A percentile compares a stretch with the other conserved stretches of the same genome.
Evolutionary conservation across 1,140 invertebrate species (phyloP).

Genomic region (Camponotus pennsylvanicus): DNA sequence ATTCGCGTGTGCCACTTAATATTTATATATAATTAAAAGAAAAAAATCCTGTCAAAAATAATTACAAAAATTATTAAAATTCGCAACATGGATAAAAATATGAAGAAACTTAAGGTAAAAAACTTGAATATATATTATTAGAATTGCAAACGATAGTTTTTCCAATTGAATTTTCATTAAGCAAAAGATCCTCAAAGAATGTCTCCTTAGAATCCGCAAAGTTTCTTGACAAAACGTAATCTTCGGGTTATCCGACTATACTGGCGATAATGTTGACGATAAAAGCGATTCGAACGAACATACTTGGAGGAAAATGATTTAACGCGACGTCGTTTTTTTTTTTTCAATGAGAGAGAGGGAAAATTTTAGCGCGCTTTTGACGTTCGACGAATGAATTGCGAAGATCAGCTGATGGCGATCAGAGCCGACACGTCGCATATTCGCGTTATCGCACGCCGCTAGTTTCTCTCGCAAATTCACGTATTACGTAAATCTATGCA

Average conservation of each 20-base stretch:
- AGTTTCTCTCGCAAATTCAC: constrained; percentile 55
- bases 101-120: background rate
- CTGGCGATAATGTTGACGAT: background rate
- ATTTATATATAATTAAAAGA: background rate
- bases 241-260: background rate
- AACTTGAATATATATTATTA: background rate
- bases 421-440: background rate
- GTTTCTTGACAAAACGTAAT: background rate
- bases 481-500: constrained; percentile 68
- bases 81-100: background rate
- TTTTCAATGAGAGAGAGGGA: background rate
- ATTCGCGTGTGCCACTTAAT: background rate
- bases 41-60: background rate
- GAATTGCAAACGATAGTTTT: background rate
- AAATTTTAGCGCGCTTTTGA: background rate
- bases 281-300: background rate
- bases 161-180: background rate
- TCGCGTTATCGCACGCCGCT: constrained; percentile 53
- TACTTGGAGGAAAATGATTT: background rate
- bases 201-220: background rate
- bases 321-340: background rate
- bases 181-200: background rate
- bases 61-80: background rate
- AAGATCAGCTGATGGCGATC: background rate
- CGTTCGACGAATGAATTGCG: background rate